Base-by-base conservation (phyloP, 1,140 invertebrate genomes). In the Aphaenogaster rudis region DNA sequence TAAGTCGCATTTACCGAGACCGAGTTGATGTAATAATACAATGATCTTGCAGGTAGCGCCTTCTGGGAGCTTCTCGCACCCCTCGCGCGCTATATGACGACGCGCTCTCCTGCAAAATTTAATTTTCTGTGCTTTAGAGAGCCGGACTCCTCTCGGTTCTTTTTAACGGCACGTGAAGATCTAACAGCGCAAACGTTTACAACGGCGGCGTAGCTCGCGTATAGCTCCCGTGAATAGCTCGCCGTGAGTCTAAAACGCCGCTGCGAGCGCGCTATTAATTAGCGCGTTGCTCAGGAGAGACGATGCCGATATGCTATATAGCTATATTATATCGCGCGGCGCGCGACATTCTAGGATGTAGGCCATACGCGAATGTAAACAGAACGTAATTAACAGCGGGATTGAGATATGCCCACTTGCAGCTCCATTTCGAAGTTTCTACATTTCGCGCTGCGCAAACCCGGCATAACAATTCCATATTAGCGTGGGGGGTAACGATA, bases 231-330 rank as follows among this genome's bases (percentile, higher is more conserved):
- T 9, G 57, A 59, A n/a, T n/a, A n/a, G 0, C 3, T 45, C n/a
- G 6, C 50, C 17, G 2, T 11, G 17, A 33, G 5, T 71, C 11
- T 21, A 42, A 76, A 5, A 45, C 5, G 54, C 74, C 15, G 36
- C n/a, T 74, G 33, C 72, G 42, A 63, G 42, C 39, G 57, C 21
- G 57, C 39, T 45, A 15, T 78, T 45, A 63, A 78, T 78, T 78
- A 78, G 17, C 71, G 50, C 9, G 48, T 63, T 33, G 33, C 57
- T 45, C 39, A 15, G 15, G n/a, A 42, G 52, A 15, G 17, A 11
- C 4, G 72, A 52, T 11, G n/a, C 17, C 48, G 50, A 15, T 21
- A 8, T 66, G 9, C 21, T 17, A 4, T 42, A 9, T 71, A 48
- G 11, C 54, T 69, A 54, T 80, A 28, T 81, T 42, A 69, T 42